Base-by-base conservation (phyloP, 2,113 vertebrate genomes). In the Colius striatus region DNA sequence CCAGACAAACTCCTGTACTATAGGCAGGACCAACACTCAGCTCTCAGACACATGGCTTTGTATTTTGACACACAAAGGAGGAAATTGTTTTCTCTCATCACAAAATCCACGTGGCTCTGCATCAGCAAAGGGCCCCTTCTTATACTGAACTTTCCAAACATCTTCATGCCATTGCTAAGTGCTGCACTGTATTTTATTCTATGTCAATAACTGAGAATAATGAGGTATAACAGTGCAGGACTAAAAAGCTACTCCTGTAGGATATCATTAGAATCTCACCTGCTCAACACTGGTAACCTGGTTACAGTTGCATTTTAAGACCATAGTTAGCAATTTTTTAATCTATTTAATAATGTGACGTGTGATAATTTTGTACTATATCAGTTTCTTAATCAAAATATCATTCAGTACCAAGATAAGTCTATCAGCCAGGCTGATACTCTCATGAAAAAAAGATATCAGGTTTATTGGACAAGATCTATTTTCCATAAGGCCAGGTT, bases 381-480 rank as follows among this genome's bases (percentile, higher is more conserved):
- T 51, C 47, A 51, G 63, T 15, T 80, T 62, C 90, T 43, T 60
- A 38, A 73, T 66, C 68, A 74, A 94, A 92, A 63, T n/a, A 87
- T 27, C 26, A 4, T 38, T 71, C 2, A 4, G 48, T 34, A 97
- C 9, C 43, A 53, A 30, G 36, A 91, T 51, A 88, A 90, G 68
- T 62, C 76, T 86, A 88, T 61, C 72, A 81, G 13, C 63, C 86
- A 93, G 61, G 78, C 53, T 86, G 53, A 38, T 63, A 32, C 74
- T 77, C 79, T 84, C 88, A 70, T 60, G 17, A 67, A 54, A 94
- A 94, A 63, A 94, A 86, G 67, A 36, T 55, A 95, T 29, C 85
- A 84, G 92, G 92, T 92, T 93, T 83, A 92, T 84, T 89, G 81
- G 83, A 96, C 83, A 93, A 86, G 55, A 94, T 71, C 80, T 70